Base-by-base conservation (phyloP, 2,888 invertebrate genomes). In the Spodoptera picta region DNA sequence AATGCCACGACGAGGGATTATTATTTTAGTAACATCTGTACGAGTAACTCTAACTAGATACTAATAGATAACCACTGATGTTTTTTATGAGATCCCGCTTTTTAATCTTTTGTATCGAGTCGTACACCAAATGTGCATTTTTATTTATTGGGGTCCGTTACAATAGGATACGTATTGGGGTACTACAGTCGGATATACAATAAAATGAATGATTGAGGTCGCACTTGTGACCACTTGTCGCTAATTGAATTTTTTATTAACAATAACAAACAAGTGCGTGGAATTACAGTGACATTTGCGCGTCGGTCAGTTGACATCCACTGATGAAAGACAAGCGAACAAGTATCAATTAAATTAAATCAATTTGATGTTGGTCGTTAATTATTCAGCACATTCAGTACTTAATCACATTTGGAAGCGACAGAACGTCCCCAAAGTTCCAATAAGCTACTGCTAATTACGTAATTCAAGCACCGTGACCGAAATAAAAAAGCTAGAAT, bases 1-100 rank as follows among this genome's bases (percentile, higher is more conserved):
- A 64, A 67, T 64, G 66, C 68, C 68, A 73, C 67, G 68, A 68
- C 58, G 71, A 78, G 83, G 89, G 92, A 93, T 94, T 93, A 93
- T 92, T 91, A 91, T 91, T 90, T 88, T 82, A 82, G 89, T 90
- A 92, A 92, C 93, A 93, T 93, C 92, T 94, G 93, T 92, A 91
- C 87, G 79, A 85, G 88, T 88, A 90, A 89, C 89, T 89, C 90
- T 91, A 93, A 93, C 93, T 93, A 92, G 94, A 94, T 92, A 94
- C 92, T 92, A 93, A 94, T 93, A 94, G 93, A 93, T 93, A 93
- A 92, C 93, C 92, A 87, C 94, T 91, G 92, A 90, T 93, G 94
- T 83, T 94, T 94, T 94, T 94, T 94, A 94, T 93, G 88, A 83
- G 84, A 81, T 80, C 83, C 86, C 85, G 86, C 86, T 92, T 84